Base-by-base conservation (phyloP, 2,113 vertebrate species). In the Machaerirhynchus nigripectus region DNA sequence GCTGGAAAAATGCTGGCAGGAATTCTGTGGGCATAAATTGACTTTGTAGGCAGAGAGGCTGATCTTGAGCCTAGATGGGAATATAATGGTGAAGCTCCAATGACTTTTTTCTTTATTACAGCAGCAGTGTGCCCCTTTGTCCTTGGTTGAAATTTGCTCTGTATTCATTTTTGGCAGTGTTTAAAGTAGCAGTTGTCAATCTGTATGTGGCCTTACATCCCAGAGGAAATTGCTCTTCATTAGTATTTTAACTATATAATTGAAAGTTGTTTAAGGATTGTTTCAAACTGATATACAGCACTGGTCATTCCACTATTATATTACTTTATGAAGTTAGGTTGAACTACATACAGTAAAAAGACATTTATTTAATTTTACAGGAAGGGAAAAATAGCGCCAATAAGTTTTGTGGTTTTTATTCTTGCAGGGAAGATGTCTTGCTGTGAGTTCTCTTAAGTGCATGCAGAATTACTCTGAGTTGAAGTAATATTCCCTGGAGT, bases 141-240 rank as follows among this genome's bases (percentile, higher is more conserved):
- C 96, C 95, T 97, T 94, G 95, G 68, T 46, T 92, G 52, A 90
- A 93, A 96, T 86, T 84, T 93, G 88, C 33, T 88, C 92, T 80
- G 47, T 49, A 11, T 86, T 95, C 47, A 69, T 86, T 96, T 93
- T 93, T 93, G 95, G 88, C 84, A 93, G 55, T 49, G 63, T 90
- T 84, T 85, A 63, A 56, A 88, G 79, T 84, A 73, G 64, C 79
- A 90, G 56, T 53, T 94, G 85, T 95, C 92, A 87, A 52, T 96
- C 80, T 89, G 80, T 52, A 68, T 31, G 60, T 56, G 33, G 68
- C 47, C 52, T 84, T 78, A 40, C 56, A 79, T 79, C 60, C 86
- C 76, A 75, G 75, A 82, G 83, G 85, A 60, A 84, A 75, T 56
- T 80, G 31, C 28, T 61, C 49, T 95, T 93, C 85, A 64, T 90